Conservation (phyloP, 2,113 vertebrate species). For the Chloropsis cyanopogon region DNA sequence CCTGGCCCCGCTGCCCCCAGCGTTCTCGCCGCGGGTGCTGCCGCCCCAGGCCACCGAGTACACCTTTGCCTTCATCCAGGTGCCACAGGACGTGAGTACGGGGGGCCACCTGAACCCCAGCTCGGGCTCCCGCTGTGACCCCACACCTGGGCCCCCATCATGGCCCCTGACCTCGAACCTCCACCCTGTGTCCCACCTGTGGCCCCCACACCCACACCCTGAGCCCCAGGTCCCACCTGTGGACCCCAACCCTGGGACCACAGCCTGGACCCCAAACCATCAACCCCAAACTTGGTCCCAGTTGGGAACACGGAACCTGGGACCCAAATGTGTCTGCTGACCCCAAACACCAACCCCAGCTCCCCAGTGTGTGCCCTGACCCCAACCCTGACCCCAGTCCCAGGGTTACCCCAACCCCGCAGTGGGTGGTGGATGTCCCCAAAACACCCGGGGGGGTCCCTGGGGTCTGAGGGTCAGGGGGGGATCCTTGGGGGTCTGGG, state of each 20-base stretch:
- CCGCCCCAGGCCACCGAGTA: neutral
- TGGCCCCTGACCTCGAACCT: neutral
- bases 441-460: accelerated
- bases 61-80: conserved; percentile 14
- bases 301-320: accelerated
- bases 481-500: neutral
- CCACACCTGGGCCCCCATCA: neutral
- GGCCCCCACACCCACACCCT: neutral
- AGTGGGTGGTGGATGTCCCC: neutral
- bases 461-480: too few relatives aligned
- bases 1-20: neutral
- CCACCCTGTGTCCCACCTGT: too few relatives aligned
- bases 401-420: neutral
- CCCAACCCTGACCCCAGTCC: neutral
- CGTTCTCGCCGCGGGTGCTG: neutral
- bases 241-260: neutral
- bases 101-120: neutral
- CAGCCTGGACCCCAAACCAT: neutral
- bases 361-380: neutral
- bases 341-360: neutral
- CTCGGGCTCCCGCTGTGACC: too few relatives aligned
- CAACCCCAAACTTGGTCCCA: neutral
- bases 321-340: neutral
- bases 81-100: neutral
- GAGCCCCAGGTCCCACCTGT: neutral